A percentile compares a stretch with the other conserved stretches of the same genome.
These are phyloP conservation scores for Agelastica alni DNA, from an alignment of 2,888 invertebrate genomes.

Conservation along the genomic window DNA sequence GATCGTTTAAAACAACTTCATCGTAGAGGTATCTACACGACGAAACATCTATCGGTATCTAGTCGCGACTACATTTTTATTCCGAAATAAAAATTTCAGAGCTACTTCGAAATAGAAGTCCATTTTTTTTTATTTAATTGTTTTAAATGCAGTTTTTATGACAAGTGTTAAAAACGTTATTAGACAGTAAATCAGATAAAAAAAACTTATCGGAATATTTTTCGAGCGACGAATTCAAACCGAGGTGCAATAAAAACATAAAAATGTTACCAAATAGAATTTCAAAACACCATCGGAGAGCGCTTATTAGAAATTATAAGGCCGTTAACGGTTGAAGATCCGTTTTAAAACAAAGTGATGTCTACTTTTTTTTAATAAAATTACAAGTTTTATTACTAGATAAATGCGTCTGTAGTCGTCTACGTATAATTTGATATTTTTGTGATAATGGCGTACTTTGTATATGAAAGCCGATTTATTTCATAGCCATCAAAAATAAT, in stretches of 20 bases:
- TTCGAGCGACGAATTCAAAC: slow-evolving; percentile 1
- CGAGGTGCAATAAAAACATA: slow-evolving; percentile 17
- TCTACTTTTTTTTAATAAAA: neutral
- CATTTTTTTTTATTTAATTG: slow-evolving; percentile 7
- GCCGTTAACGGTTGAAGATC: slow-evolving; percentile 2
- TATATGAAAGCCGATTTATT: no score
- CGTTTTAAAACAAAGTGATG: neutral
- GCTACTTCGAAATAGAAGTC: slow-evolving; percentile 11
- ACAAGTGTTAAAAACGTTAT: slow-evolving; percentile 18
- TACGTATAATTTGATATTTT: no score
- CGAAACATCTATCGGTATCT: no score
- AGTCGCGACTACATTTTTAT: slow-evolving; percentile 5
- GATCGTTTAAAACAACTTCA: no score
- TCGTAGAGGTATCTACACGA: no score
- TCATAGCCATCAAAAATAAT: no score
- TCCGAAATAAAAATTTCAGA: slow-evolving; percentile 9
- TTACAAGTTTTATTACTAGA: no score
- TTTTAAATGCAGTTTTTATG: slow-evolving; percentile 13
- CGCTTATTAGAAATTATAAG: slow-evolving; percentile 13
- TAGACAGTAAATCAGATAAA: slow-evolving; percentile 16
- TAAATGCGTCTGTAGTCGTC: no score
- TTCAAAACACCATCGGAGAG: slow-evolving; percentile 3
- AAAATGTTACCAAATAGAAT: slow-evolving; percentile 15
- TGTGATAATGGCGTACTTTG: no score
- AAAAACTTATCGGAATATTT: slow-evolving; percentile 17